Conservation (phyloP, 2,113 vertebrate species). For the Ornithorhynchus anatinus region DNA sequence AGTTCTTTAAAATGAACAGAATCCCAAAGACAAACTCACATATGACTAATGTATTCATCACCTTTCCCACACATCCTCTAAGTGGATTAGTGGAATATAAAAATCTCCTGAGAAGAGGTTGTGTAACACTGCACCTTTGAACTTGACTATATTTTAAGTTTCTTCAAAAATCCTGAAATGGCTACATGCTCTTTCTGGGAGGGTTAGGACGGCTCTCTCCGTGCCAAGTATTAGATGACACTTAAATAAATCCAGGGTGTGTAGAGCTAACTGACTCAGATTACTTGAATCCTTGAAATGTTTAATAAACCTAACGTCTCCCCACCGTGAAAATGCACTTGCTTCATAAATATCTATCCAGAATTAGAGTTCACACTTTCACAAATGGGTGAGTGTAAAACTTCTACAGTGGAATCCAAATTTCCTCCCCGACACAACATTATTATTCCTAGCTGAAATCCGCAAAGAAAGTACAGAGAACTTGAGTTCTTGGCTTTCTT, state of each 20-base stretch:
- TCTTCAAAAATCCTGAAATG: fast-evolving
- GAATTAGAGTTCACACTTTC: background rate
- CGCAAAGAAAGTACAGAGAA: too few relatives aligned
- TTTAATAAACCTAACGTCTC: background rate
- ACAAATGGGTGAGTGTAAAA: constrained; percentile 9
- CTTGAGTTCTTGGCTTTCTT: too few relatives aligned
- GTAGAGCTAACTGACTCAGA: background rate
- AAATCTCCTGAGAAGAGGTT: background rate
- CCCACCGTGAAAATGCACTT: background rate
- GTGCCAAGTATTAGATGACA: background rate
- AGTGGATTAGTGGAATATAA: fast-evolving
- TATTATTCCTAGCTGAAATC: too few relatives aligned
- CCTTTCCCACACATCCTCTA: fast-evolving
- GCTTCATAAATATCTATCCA: background rate
- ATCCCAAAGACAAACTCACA: background rate
- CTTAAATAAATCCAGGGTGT: too few relatives aligned
- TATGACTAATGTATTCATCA: background rate
- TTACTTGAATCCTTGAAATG: background rate
- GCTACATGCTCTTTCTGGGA: fast-evolving
- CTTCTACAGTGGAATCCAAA: too few relatives aligned
- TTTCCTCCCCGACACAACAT: too few relatives aligned
- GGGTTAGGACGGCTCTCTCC: background rate
- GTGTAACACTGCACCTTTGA: background rate
- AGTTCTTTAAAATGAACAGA: background rate
- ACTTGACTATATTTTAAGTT: background rate